Conservation (phyloP, 2,113 vertebrate genomes). For the Tretioscincus oriximinensis region DNA sequence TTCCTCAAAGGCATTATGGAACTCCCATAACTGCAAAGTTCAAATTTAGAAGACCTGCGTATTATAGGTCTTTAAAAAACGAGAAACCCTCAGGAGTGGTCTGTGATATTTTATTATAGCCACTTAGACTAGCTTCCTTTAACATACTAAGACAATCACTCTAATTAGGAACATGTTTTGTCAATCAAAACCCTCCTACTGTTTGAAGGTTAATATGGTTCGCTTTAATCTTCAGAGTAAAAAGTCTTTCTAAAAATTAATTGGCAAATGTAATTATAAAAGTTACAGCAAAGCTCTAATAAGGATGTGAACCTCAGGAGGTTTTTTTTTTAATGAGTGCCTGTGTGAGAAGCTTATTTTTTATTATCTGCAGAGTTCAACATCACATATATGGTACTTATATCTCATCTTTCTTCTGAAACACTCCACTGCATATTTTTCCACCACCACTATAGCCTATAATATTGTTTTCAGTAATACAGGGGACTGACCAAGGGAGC, state of each 20-base stretch:
- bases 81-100: background rate
- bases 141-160: conserved; percentile 60
- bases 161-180: conserved; percentile 72
- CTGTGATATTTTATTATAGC: conserved; percentile 46
- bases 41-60: conserved; percentile 2
- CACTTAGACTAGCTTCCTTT: conserved; percentile 33
- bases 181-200: conserved; percentile 56
- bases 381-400: too few species aligned
- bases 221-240: conserved; percentile 69
- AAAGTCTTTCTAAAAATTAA: conserved; percentile 60
- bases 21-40: conserved; percentile 10
- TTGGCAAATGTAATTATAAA: conserved; percentile 67
- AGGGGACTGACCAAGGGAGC: too few species aligned
- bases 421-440: too few species aligned
- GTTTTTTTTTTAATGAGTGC: conserved; percentile 48
- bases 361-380: background rate
- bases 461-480: too few species aligned
- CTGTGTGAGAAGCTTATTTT: background rate
- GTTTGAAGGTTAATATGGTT: conserved; percentile 64
- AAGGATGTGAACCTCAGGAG: conserved; percentile 53
- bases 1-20: conserved; percentile 8
- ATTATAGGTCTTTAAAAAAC: conserved; percentile 1
- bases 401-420: too few species aligned
- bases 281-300: conserved; percentile 61
- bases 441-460: too few species aligned